Evolutionary conservation across 2,797 vertebrate species (phyloP).

Genomic region (Cetoscarus ocellatus): DNA sequence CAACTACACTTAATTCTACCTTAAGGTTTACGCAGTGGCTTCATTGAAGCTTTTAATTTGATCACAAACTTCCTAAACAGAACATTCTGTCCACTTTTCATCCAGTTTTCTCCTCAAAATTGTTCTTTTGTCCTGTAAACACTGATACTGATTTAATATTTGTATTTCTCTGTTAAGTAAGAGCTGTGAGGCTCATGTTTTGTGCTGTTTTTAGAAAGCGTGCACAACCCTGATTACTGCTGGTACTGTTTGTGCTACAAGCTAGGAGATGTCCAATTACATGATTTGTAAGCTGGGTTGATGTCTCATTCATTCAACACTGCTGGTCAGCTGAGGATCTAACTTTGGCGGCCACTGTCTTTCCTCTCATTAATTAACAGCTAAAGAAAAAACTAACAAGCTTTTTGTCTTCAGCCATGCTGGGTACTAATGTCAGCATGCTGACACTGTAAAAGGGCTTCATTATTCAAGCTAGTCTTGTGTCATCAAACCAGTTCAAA

Average conservation of each 20-base stretch:
- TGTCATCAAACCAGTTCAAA: no score
- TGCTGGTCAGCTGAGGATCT: neutral
- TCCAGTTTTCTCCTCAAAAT: neutral
- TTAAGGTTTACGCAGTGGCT: neutral
- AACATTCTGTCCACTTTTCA: neutral
- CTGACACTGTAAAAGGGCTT: neutral
- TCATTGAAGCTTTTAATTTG: neutral
- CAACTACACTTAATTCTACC: neutral
- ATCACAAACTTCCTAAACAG: neutral
- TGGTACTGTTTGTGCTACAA: neutral
- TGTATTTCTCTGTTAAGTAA: neutral
- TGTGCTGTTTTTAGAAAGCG: neutral
- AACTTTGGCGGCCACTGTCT: neutral
- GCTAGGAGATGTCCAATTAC: constrained; percentile 4
- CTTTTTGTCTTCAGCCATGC: no score
- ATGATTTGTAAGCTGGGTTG: constrained; percentile 18
- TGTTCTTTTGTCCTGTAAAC: neutral
- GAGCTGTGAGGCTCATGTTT: neutral
- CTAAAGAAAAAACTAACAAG: constrained; percentile 6
- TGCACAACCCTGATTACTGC: neutral
- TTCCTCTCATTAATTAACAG: neutral
- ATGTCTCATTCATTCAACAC: constrained; percentile 5
- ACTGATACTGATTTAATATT: no score
- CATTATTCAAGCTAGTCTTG: no score
- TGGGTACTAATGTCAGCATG: neutral